A percentile compares a stretch with the other conserved stretches of the same genome.
Evolutionary conservation across 2,888 invertebrate genomes (phyloP).

Genomic region (Anoncus sp.): DNA sequence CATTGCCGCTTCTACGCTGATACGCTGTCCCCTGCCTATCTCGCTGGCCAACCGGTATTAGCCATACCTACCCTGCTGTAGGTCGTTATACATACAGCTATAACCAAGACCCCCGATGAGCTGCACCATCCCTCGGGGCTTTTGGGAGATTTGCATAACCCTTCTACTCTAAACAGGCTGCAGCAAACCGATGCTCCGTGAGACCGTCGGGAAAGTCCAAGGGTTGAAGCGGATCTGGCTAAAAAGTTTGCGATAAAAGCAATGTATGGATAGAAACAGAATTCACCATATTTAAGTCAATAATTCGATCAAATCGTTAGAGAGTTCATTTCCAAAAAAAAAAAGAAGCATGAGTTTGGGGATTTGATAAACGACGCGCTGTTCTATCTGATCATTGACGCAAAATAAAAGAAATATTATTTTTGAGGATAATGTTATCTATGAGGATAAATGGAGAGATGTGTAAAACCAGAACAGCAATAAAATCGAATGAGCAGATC

Average conservation of each 20-base stretch:
- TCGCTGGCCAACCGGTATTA: conserved; percentile 54
- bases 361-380: neutral
- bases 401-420: neutral
- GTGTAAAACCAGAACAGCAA: neutral
- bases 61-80: conserved; percentile 54
- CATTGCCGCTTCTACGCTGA: conserved; percentile 62
- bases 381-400: neutral
- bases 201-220: conserved; percentile 37
- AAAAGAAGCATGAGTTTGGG: neutral
- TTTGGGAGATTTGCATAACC: conserved; percentile 60
- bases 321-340: neutral
- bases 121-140: conserved; percentile 56
- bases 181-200: conserved; percentile 27
- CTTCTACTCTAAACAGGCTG: conserved; percentile 53
- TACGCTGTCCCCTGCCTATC: conserved; percentile 59
- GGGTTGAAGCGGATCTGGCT: conserved; percentile 15
- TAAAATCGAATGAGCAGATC: neutral
- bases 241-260: conserved; percentile 29
- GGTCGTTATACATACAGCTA: conserved; percentile 25
- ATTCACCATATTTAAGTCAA: conserved; percentile 30
- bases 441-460: neutral
- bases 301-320: conserved; percentile 15
- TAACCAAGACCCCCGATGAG: conserved; percentile 54
- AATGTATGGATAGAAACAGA: conserved; percentile 35
- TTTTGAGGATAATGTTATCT: neutral